phyloP scores from a whole-genome alignment of 2,888 invertebrate genomes.

The Acanthococcus lagerstroemiae region DNA sequence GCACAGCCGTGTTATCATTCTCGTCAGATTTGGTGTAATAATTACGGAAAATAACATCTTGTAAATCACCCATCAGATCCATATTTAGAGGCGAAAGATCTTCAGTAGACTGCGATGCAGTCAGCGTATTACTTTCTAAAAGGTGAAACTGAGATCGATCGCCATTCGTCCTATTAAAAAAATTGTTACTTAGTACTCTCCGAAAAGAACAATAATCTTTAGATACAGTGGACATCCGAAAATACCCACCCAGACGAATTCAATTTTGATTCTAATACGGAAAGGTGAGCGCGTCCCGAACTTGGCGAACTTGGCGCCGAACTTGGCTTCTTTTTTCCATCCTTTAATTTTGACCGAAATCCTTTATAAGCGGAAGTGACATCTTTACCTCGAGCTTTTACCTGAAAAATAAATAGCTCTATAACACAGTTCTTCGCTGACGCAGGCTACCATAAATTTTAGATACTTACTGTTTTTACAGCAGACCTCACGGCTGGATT shows the following conservation, averaged over 20 bases:
- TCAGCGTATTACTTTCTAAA: constrained; percentile 1
- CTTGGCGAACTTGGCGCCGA: constrained; percentile 61
- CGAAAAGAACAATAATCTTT: neutral
- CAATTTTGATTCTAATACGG: constrained; percentile 14
- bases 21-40: constrained; percentile 19
- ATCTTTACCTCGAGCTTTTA: constrained; percentile 62
- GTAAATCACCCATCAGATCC: constrained; percentile 58
- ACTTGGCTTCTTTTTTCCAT: constrained; percentile 41
- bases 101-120: constrained; percentile 13
- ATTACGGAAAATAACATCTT: constrained; percentile 47
- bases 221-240: neutral
- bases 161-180: constrained; percentile 1
- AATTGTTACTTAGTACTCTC: neutral
- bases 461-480: constrained; percentile 77
- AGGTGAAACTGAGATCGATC: constrained; percentile 22
- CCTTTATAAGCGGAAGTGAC: constrained; percentile 70
- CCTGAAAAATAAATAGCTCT: constrained; percentile 44
- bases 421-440: neutral
- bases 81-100: constrained; percentile 45
- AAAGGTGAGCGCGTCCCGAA: constrained; percentile 15
- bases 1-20: neutral
- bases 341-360: constrained; percentile 52
- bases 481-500: constrained; percentile 90
- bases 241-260: constrained; percentile 20
- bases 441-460: too few species aligned